These are phyloP conservation scores for Amblyornis subalaris DNA, from an alignment of 2,113 vertebrate species.

Conservation along the genomic window DNA sequence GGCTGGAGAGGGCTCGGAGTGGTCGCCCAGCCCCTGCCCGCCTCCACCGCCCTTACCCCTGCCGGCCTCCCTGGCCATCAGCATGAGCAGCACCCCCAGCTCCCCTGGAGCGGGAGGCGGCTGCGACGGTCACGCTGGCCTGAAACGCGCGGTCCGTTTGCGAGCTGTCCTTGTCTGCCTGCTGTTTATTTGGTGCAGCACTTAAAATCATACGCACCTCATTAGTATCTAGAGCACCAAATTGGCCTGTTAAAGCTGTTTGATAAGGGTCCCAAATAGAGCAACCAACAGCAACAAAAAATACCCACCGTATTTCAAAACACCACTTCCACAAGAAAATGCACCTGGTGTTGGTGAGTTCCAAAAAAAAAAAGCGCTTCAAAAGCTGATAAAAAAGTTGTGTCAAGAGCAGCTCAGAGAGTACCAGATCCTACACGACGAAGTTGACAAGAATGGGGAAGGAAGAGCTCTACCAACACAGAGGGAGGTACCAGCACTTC, in stretches of 20 bases:
- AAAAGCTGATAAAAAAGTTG: background rate
- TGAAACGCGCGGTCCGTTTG: background rate
- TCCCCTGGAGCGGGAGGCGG: too few species aligned
- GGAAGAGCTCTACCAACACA: background rate
- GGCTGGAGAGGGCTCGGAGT: background rate
- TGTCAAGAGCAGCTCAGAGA: background rate
- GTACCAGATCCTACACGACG: accelerated
- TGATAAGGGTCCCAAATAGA: background rate
- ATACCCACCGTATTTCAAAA: background rate
- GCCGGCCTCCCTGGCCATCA: too few species aligned
- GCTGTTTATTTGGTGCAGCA: background rate
- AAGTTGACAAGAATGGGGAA: background rate
- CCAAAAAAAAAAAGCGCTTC: background rate
- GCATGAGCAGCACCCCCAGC: background rate
- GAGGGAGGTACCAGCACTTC: background rate
- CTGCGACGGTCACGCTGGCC: background rate
- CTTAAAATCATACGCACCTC: accelerated
- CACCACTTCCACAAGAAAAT: background rate
- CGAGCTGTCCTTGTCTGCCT: background rate
- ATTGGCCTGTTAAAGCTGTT: background rate
- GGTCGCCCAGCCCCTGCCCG: background rate
- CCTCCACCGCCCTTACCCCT: background rate
- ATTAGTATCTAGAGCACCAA: background rate
- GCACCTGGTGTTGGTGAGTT: background rate
- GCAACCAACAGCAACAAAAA: background rate